A percentile compares a stretch with the other conserved stretches of the same genome.
phyloP scores from a whole-genome alignment of 1,140 invertebrate species.

The Gonatopus flavifemur region DNA sequence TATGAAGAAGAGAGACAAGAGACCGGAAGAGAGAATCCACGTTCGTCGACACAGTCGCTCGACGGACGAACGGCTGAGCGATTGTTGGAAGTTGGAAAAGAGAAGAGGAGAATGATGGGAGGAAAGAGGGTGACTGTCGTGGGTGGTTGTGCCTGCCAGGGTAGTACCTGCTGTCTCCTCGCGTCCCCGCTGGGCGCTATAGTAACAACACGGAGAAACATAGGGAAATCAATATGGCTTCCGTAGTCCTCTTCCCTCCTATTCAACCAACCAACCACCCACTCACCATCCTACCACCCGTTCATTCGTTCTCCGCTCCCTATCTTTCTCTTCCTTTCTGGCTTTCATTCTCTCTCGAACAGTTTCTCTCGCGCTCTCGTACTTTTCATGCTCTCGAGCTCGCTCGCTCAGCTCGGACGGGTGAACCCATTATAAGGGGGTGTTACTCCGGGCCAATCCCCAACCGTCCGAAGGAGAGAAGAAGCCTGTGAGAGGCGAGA shows the following conservation, averaged over 20 bases:
- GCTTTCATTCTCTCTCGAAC: constrained; percentile 18
- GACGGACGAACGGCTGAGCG: constrained; percentile 31
- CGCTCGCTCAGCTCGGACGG: constrained; percentile 48
- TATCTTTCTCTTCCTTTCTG: constrained; percentile 22
- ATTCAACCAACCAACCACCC: too few species aligned
- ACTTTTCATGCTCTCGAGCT: constrained; percentile 12
- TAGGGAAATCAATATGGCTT: constrained; percentile 62
- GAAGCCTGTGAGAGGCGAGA: constrained; percentile 33
- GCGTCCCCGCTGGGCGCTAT: constrained; percentile 53
- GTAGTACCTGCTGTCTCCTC: constrained; percentile 46
- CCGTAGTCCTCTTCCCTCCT: constrained; percentile 53
- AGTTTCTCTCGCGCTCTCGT: constrained; percentile 18
- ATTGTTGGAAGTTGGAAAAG: constrained; percentile 2
- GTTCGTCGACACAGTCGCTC: constrained; percentile 37
- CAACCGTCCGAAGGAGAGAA: constrained; percentile 51
- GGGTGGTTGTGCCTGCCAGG: constrained; percentile 28
- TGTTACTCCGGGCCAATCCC: constrained; percentile 60
- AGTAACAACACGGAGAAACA: constrained; percentile 60
- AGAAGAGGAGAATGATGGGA: constrained; percentile 21
- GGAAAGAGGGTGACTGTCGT: constrained; percentile 11
- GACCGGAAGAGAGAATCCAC: constrained; percentile 30
- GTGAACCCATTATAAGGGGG: constrained; percentile 60
- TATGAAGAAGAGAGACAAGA: constrained; percentile 7
- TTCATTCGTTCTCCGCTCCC: constrained; percentile 14
- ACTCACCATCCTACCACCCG: constrained; percentile 16